phyloP scores from a whole-genome alignment of 2,888 invertebrate genomes.

The Trachelus iudaicus region DNA sequence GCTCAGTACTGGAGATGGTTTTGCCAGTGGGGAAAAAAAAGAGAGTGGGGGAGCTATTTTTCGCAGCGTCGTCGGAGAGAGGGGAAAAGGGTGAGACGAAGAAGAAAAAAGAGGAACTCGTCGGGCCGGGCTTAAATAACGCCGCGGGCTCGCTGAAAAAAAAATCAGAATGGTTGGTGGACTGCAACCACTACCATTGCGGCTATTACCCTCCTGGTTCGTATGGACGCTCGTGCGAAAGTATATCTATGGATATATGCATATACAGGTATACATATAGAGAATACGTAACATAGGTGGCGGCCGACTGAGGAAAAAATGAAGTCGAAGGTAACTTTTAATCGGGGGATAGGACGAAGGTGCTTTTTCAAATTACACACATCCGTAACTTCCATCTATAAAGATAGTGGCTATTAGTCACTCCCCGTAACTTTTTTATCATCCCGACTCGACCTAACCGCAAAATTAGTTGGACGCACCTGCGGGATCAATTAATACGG shows the following conservation, averaged over 20 bases:
- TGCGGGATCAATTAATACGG: background rate
- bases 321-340: constrained; percentile 37
- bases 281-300: background rate
- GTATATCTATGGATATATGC: background rate
- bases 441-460: background rate
- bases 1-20: background rate
- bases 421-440: background rate
- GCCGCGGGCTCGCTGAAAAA: constrained; percentile 20
- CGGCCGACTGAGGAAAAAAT: constrained; percentile 22
- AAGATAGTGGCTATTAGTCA: background rate
- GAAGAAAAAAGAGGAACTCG: constrained; percentile 8
- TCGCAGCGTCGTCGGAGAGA: constrained; percentile 15
- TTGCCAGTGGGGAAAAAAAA: background rate
- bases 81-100: constrained; percentile 11
- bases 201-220: background rate
- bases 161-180: constrained; percentile 13
- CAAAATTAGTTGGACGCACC: background rate
- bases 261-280: background rate
- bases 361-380: background rate
- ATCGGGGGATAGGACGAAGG: constrained; percentile 23
- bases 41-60: constrained; percentile 16
- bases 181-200: background rate
- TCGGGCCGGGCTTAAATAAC: constrained; percentile 33
- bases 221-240: background rate
- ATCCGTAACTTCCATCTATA: background rate